Percentiles rank a stretch among this genome's conserved stretches.
These are phyloP conservation scores for Bradypodion pumilum DNA, from an alignment of 2,797 vertebrate species.

Conservation along the genomic window DNA sequence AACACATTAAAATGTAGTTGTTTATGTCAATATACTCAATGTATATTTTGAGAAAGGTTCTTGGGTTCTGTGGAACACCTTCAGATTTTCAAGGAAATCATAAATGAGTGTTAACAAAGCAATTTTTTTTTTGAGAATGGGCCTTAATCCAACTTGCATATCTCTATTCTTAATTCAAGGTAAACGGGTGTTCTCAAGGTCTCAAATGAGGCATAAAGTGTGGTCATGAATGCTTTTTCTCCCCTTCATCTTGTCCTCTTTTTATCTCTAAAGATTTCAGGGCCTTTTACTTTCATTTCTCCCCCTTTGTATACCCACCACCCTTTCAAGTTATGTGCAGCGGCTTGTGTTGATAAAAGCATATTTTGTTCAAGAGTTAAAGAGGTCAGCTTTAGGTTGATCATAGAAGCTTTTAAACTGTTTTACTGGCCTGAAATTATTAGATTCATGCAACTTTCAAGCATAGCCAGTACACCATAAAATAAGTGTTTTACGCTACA, in stretches of 20 bases:
- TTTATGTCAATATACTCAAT: no score
- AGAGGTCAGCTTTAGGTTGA: slow-evolving; percentile 71
- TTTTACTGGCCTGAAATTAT: slow-evolving; percentile 79
- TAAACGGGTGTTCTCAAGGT: neutral
- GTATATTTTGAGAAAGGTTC: no score
- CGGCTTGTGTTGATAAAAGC: slow-evolving; percentile 73
- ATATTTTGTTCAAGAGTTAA: slow-evolving; percentile 73
- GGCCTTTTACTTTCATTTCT: slow-evolving; percentile 2
- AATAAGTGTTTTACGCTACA: slow-evolving; percentile 79
- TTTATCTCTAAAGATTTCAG: slow-evolving; percentile 50
- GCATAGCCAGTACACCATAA: slow-evolving; percentile 73
- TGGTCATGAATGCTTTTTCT: neutral
- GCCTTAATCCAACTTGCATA: neutral
- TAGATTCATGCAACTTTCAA: slow-evolving; percentile 69
- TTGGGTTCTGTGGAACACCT: no score
- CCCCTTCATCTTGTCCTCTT: neutral
- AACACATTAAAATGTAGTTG: no score
- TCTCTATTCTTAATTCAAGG: neutral
- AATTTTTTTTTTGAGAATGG: no score
- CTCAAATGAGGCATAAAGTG: neutral
- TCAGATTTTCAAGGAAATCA: no score
- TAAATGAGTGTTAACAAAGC: no score
- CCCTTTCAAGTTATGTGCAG: slow-evolving; percentile 44
- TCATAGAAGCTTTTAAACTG: slow-evolving; percentile 75
- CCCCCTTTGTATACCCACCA: slow-evolving; percentile 26